phyloP scores from a whole-genome alignment of 2,797 vertebrate species.

The Tolypeutes matacus region DNA sequence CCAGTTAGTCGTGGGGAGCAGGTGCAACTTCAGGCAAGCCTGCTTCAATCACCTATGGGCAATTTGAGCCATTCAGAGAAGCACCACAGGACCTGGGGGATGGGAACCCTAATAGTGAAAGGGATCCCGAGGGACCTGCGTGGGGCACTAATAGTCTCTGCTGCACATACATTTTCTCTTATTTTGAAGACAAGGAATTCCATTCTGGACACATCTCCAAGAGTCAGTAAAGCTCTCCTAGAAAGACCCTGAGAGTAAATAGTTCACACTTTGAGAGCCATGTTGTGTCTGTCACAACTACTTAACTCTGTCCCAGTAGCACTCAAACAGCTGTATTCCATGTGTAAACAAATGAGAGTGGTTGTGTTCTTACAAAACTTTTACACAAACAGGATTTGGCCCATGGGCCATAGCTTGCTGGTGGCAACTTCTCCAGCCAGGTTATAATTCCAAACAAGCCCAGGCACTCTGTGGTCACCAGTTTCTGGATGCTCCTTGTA shows the following conservation, averaged over 20 bases:
- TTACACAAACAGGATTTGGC: not conserved
- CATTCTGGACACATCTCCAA: not conserved
- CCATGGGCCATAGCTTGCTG: rapidly evolving
- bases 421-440: not conserved
- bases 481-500: too few species aligned
- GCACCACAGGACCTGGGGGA: not conserved
- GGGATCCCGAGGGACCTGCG: too few species aligned
- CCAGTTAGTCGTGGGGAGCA: not conserved
- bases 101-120: rapidly evolving
- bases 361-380: not conserved
- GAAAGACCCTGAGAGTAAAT: not conserved
- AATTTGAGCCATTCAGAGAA: not conserved
- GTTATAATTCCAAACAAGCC: not conserved
- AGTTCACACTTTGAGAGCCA: not conserved
- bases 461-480: not conserved
- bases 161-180: not conserved
- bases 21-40: not conserved
- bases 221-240: not conserved
- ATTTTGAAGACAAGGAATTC: not conserved
- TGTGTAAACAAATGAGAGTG: not conserved
- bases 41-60: not conserved
- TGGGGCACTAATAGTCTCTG: not conserved
- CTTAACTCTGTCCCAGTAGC: not conserved
- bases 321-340: not conserved
- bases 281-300: not conserved